A percentile compares a stretch with the other conserved stretches of the same genome.
These are phyloP conservation scores for Sylvilagus bachmani DNA, from an alignment of 2,113 vertebrate genomes.

Conservation along the genomic window DNA sequence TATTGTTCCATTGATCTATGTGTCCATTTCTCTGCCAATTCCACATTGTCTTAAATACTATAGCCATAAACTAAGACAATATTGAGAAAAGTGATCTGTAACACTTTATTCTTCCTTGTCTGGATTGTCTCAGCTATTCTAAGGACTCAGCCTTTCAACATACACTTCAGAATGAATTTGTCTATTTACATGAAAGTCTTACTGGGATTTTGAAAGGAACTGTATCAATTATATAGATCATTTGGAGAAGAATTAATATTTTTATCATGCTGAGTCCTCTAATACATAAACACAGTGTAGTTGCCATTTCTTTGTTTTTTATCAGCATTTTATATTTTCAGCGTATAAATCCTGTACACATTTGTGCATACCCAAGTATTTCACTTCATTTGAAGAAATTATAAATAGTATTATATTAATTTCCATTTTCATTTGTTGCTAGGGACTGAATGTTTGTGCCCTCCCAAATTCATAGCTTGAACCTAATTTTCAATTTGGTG, in stretches of 20 bases:
- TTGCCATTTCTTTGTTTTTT: not conserved
- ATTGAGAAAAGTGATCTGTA: not conserved
- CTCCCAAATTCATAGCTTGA: not conserved
- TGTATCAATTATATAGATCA: slow-evolving; percentile 15
- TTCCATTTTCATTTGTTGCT: not conserved
- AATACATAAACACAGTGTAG: not conserved
- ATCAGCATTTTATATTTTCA: slow-evolving; percentile 44
- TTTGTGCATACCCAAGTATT: not conserved
- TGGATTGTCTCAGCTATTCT: not conserved
- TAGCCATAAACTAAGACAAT: not conserved
- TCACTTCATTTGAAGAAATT: slow-evolving; percentile 31
- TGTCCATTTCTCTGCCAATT: slow-evolving; percentile 16
- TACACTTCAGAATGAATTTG: not conserved
- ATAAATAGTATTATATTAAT: not conserved
- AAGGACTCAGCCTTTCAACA: not conserved
- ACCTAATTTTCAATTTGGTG: not conserved
- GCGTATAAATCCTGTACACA: not conserved
- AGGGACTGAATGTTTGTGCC: not conserved
- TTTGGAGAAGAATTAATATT: not conserved
- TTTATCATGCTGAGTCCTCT: not conserved
- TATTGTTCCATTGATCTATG: not conserved
- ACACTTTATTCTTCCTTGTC: not conserved
- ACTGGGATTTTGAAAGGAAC: slow-evolving; percentile 14
- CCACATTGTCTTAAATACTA: not conserved
- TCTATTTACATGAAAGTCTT: slow-evolving; percentile 13